Percentiles rank a stretch among this genome's conserved stretches.
Evolutionary conservation across 2,113 vertebrate species (phyloP).

Genomic region (Anhinga rufa): DNA sequence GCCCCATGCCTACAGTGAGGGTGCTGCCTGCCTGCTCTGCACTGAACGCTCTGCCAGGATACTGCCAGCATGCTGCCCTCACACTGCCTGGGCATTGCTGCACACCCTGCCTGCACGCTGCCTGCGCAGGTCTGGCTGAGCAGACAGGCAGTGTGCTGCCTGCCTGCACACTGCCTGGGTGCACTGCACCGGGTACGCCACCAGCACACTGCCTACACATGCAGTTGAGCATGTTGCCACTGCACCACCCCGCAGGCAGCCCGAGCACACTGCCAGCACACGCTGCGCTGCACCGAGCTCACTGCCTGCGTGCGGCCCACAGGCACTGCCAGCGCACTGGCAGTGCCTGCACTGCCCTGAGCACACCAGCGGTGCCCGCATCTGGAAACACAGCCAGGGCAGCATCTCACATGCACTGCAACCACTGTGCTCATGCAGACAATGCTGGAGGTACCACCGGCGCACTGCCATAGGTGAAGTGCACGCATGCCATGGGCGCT

Average conservation of each 20-base stretch:
- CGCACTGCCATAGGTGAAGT: not conserved
- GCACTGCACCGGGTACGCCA: not conserved
- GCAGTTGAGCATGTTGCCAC: not conserved
- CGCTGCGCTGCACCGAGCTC: not conserved
- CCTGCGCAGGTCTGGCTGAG: not conserved
- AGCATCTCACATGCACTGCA: rapidly evolving
- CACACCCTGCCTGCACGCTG: not conserved
- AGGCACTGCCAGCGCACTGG: not conserved
- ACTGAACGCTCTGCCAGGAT: too few relatives aligned
- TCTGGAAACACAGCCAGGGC: not conserved
- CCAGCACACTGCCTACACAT: not conserved
- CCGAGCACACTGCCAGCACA: not conserved
- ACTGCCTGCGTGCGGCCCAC: rapidly evolving
- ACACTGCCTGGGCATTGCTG: not conserved
- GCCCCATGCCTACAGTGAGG: not conserved
- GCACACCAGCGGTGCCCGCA: rapidly evolving
- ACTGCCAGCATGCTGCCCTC: too few relatives aligned
- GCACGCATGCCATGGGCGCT: not conserved
- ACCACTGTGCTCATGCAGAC: rapidly evolving
- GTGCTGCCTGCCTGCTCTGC: not conserved
- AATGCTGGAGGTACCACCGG: not conserved
- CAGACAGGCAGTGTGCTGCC: not conserved
- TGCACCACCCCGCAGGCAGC: not conserved
- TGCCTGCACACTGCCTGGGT: not conserved
- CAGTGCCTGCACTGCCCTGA: rapidly evolving